Evolutionary conservation across 1,140 invertebrate species (phyloP).

Genomic region (Drosophila athabasca): DNA sequence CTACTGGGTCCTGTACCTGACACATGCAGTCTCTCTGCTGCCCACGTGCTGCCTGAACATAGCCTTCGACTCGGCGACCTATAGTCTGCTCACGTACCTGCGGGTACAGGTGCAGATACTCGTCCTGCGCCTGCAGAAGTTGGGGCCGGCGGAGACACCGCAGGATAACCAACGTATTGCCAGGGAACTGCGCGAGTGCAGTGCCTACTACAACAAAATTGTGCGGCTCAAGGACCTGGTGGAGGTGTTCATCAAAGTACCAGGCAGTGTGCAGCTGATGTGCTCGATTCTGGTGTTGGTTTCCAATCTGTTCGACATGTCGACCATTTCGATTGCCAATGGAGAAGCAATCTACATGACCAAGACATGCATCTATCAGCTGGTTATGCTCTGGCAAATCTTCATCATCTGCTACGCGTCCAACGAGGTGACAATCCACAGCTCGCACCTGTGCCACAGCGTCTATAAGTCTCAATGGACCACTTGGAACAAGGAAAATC

Average conservation of each 20-base stretch:
- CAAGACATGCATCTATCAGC: slow-evolving; percentile 61
- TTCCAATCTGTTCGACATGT: slow-evolving; percentile 70
- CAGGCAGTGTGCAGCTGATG: slow-evolving; percentile 62
- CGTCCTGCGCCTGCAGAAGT: slow-evolving; percentile 43
- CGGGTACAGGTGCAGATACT: slow-evolving; percentile 60
- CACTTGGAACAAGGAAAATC: slow-evolving; percentile 58
- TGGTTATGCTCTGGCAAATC: slow-evolving; percentile 73
- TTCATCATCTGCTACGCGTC: slow-evolving; percentile 75
- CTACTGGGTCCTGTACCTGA: slow-evolving; percentile 46
- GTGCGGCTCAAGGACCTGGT: slow-evolving; percentile 51
- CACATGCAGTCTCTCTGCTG: slow-evolving; percentile 50
- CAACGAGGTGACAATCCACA: slow-evolving; percentile 66
- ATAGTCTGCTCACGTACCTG: slow-evolving; percentile 53
- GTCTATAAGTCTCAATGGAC: slow-evolving; percentile 71
- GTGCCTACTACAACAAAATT: slow-evolving; percentile 50
- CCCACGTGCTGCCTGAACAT: slow-evolving; percentile 68
- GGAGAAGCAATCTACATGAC: slow-evolving; percentile 38
- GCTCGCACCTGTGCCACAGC: slow-evolving; percentile 46
- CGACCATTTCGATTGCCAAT: slow-evolving; percentile 39
- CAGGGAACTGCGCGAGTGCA: slow-evolving; percentile 49
- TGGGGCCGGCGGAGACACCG: slow-evolving; percentile 10
- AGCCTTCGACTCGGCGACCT: slow-evolving; percentile 59
- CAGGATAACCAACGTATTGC: slow-evolving; percentile 30
- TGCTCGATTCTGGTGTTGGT: slow-evolving; percentile 72
- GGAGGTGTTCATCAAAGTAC: slow-evolving; percentile 58